Percentiles rank a stretch among this genome's conserved stretches.
Conservation (phyloP, 2,888 invertebrate genomes). For the Aromia moschata region DNA sequence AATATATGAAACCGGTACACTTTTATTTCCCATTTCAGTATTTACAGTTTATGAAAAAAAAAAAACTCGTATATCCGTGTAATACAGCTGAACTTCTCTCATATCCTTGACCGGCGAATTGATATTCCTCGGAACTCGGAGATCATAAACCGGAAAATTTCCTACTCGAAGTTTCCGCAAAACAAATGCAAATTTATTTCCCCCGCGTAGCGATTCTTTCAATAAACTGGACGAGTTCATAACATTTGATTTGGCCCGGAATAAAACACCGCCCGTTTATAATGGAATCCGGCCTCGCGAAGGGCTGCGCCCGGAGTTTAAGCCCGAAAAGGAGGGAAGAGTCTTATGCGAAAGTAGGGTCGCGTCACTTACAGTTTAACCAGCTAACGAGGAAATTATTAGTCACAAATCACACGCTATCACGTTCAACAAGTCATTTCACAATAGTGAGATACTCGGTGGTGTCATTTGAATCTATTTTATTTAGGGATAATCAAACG, state of each 20-base stretch:
- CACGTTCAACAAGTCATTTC: too few species aligned
- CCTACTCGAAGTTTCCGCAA: conserved; percentile 17
- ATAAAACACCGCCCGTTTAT: conserved; percentile 31
- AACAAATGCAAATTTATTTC: conserved; percentile 21
- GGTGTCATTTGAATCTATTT: too few species aligned
- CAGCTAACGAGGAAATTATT: too few species aligned
- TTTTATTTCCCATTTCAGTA: too few species aligned
- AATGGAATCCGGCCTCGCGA: conserved; percentile 23
- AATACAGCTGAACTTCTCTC: background rate
- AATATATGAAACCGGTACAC: too few species aligned
- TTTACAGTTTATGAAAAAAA: too few species aligned
- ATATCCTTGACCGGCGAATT: conserved; percentile 7
- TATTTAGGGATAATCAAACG: too few species aligned
- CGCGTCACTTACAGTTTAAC: conserved; percentile 11
- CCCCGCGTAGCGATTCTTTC: conserved; percentile 22
- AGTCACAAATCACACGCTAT: too few species aligned
- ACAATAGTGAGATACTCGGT: too few species aligned
- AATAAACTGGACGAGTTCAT: conserved; percentile 29
- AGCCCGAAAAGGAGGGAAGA: conserved; percentile 7
- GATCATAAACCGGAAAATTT: conserved; percentile 7
- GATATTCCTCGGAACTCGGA: conserved; percentile 7
- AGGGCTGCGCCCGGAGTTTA: conserved; percentile 6
- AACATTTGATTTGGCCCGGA: conserved; percentile 28
- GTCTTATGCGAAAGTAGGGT: conserved; percentile 17
- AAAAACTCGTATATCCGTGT: too few species aligned